Conservation (phyloP, 2,888 invertebrate species). For the Drosophila subquinaria region DNA sequence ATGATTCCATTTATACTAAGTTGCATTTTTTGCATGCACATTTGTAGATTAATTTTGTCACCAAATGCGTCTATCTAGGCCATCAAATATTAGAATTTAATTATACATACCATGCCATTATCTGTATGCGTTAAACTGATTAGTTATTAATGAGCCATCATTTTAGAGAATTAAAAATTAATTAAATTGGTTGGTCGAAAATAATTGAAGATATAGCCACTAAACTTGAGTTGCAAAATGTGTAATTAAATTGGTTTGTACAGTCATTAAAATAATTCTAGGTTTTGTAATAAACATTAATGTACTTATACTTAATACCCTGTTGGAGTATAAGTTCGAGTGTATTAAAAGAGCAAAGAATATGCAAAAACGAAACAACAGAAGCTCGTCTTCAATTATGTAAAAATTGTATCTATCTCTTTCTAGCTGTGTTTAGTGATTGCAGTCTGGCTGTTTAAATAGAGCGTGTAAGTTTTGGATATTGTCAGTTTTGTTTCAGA, state of each 20-base stretch:
- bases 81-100: constrained; percentile 9
- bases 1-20: constrained; percentile 30
- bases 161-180: constrained; percentile 12
- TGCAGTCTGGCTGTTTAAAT: no score
- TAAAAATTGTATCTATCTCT: no score
- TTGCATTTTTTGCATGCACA: neutral
- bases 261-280: constrained; percentile 11
- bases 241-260: constrained; percentile 13
- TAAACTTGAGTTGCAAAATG: neutral
- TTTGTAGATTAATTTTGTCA: constrained; percentile 4
- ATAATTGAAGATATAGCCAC: neutral
- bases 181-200: neutral
- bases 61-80: neutral
- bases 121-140: constrained; percentile 2
- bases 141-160: constrained; percentile 9
- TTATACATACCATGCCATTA: constrained; percentile 7
- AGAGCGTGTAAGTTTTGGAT: no score
- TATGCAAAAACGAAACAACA: no score
- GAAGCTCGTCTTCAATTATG: no score
- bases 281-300: constrained; percentile 3
- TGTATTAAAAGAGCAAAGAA: no score
- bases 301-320: neutral
- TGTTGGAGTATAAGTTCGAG: neutral
- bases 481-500: no score
- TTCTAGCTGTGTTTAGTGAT: no score